phyloP scores from a whole-genome alignment of 2,113 vertebrate species.

The Podarcis raffonei region DNA sequence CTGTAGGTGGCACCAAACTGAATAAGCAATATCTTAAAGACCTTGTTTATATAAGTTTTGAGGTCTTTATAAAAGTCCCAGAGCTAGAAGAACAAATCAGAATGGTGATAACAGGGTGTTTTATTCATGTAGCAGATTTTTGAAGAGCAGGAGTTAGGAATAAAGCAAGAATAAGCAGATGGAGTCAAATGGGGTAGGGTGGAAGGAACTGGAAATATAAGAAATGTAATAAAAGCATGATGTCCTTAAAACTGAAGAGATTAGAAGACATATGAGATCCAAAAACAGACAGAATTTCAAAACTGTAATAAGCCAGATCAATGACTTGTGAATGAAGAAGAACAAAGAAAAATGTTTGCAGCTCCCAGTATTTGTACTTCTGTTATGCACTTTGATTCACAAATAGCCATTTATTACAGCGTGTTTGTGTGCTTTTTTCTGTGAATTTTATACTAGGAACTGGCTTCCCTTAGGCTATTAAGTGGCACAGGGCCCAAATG shows the following conservation, averaged over 20 bases:
- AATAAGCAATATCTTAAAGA: neutral
- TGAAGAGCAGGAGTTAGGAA: neutral
- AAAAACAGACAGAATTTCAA: neutral
- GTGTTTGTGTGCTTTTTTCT: neutral
- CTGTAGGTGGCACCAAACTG: neutral
- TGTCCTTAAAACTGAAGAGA: neutral
- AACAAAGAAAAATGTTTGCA: neutral
- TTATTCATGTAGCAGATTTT: neutral
- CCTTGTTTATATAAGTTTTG: neutral
- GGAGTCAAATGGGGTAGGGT: neutral
- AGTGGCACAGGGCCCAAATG: neutral
- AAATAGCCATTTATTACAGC: neutral
- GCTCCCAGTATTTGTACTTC: neutral
- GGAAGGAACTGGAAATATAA: neutral
- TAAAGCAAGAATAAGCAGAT: neutral
- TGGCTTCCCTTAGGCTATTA: neutral
- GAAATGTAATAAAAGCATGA: neutral
- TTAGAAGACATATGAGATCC: neutral
- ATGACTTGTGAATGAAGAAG: neutral
- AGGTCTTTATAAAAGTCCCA: neutral
- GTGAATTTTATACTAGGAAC: neutral
- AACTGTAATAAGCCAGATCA: neutral
- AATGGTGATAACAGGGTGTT: neutral
- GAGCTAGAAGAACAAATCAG: neutral
- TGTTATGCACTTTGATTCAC: neutral